Evolutionary conservation across 2,797 vertebrate genomes (phyloP).

Genomic region (Danio aesculapii): DNA sequence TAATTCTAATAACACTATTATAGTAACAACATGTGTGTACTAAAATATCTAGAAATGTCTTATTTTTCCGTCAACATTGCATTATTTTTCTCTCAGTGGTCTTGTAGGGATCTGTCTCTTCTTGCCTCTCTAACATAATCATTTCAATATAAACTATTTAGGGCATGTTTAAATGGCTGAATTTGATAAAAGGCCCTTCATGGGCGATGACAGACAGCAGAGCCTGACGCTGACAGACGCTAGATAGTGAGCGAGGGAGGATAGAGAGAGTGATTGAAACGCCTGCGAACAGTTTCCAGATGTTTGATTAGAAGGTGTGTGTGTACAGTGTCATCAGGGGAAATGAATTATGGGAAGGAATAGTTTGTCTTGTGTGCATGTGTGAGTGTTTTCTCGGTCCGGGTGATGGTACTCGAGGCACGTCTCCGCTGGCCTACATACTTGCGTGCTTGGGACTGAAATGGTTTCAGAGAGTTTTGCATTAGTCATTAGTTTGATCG

Average conservation of each 20-base stretch:
- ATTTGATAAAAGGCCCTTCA: slow-evolving; percentile 71
- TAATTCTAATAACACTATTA: not conserved
- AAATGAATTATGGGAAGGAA: slow-evolving; percentile 65
- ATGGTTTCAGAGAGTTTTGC: slow-evolving; percentile 9
- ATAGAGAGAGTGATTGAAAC: slow-evolving; percentile 61
- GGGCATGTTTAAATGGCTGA: slow-evolving; percentile 72
- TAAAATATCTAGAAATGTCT: not conserved
- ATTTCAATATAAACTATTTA: slow-evolving; percentile 77
- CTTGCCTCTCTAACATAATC: slow-evolving; percentile 73
- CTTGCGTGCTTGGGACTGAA: slow-evolving; percentile 29
- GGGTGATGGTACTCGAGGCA: slow-evolving; percentile 47
- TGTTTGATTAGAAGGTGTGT: slow-evolving; percentile 79
- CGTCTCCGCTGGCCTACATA: slow-evolving; percentile 52
- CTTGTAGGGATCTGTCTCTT: slow-evolving; percentile 61
- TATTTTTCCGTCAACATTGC: slow-evolving; percentile 2
- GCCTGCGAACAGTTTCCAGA: slow-evolving; percentile 73
- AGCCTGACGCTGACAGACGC: slow-evolving; percentile 73
- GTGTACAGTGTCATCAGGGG: slow-evolving; percentile 51
- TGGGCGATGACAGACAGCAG: slow-evolving; percentile 70
- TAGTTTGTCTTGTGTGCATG: slow-evolving; percentile 7
- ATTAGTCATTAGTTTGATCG: not conserved
- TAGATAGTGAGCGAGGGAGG: slow-evolving; percentile 43
- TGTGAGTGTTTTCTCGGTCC: slow-evolving; percentile 33
- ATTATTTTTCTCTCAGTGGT: slow-evolving; percentile 5
- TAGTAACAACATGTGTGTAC: not conserved